Evolutionary conservation across 1,140 invertebrate species (phyloP).

Genomic region (Bicyclus anynana): DNA sequence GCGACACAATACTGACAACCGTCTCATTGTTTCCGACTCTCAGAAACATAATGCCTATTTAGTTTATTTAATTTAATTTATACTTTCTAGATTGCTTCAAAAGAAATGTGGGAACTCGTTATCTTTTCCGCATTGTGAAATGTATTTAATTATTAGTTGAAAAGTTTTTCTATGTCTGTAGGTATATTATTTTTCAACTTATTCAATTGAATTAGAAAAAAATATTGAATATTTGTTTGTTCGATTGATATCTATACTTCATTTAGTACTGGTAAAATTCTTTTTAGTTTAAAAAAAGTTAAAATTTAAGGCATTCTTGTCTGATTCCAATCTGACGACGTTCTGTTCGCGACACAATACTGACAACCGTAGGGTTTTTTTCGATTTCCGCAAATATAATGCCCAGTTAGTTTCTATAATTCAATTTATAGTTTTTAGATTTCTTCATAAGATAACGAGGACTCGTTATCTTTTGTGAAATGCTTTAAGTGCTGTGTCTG

Average conservation of each 20-base stretch:
- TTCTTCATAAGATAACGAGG: not conserved
- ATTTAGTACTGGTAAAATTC: too few species aligned
- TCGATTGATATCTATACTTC: too few species aligned
- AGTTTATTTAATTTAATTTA: conserved; percentile 24
- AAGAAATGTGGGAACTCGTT: not conserved
- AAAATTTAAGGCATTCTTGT: conserved; percentile 30
- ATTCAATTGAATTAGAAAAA: too few species aligned
- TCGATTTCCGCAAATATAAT: conserved; percentile 21
- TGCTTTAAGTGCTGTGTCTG: too few species aligned
- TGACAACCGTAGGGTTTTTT: conserved; percentile 32
- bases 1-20: conserved; percentile 36
- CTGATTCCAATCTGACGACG: conserved; percentile 44
- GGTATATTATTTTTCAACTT: too few species aligned
- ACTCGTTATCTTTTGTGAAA: conserved; percentile 3
- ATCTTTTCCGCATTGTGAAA: too few species aligned
- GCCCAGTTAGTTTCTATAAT: conserved; percentile 21
- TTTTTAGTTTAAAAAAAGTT: too few species aligned
- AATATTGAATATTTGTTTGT: too few species aligned
- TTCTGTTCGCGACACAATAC: conserved; percentile 30
- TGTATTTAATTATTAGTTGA: too few species aligned
- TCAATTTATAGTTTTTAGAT: conserved; percentile 9
- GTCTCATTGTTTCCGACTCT: conserved; percentile 22
- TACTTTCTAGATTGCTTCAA: not conserved
- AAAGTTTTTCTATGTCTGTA: too few species aligned
- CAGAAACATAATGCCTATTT: conserved; percentile 16